Base-by-base conservation (phyloP, 2,888 invertebrate genomes). In the Metellina segmentata region DNA sequence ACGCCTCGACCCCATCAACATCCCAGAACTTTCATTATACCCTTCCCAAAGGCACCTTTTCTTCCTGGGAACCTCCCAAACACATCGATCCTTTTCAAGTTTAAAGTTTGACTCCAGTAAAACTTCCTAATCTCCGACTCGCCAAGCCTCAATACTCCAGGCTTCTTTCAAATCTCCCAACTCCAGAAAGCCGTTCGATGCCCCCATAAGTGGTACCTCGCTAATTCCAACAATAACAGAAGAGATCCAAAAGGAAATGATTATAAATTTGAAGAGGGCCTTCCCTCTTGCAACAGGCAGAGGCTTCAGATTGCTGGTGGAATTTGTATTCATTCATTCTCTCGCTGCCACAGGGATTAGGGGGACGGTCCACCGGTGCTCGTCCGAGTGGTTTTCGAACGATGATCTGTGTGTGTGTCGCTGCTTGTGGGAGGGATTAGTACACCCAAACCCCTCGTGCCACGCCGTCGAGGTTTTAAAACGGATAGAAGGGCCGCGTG, bases 201-300 rank as follows among this genome's bases (percentile, higher is more conserved):
- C 34, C 4, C 48, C 71, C 81, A 51, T 81, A 81, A 83, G 74
- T 72, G 72, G 83, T 61, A 34, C 34, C 52, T n/a, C 53, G 83
- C 52, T 83, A 83, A 83, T 83, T 74, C 83, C 83, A 52, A 83
- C 83, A 83, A 83, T 83, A 83, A 83, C 83, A 83, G 72, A 52
- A 52, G 52, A 72, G 83, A 34, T 11, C 61, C 61, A 1, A 61
- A 61, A 61, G 61, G 16, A 61, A 61, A 72, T 52, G 83, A 83
- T 83, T 83, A 83, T 83, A 83, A 83, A 83, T 83, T 83, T 74
- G 72, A 72, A 74, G 72, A 61, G 61, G 16, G 61, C 61, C 34
- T 34, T 34, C 34, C 34, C 34, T 2, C 34, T 4, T 71, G 81
- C 81, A 49, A 81, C 48, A 70, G 49, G 48, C 49, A 19, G 53